Evolutionary conservation across 2,888 invertebrate genomes (phyloP).

Genomic region (Piscicola geometra): DNA sequence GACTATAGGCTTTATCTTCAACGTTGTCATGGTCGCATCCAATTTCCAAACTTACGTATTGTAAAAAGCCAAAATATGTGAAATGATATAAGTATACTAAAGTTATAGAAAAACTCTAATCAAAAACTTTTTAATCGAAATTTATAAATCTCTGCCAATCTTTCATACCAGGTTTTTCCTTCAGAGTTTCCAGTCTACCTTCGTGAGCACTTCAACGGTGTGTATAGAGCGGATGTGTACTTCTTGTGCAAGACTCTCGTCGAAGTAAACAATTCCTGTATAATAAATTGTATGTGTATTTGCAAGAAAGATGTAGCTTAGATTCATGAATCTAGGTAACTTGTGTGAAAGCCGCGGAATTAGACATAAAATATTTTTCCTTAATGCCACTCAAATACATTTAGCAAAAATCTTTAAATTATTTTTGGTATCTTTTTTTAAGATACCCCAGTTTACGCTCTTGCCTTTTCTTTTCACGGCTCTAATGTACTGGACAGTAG

Average conservation of each 20-base stretch:
- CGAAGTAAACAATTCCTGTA: no score
- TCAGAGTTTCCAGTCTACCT: constrained; percentile 47
- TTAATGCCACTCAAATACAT: no score
- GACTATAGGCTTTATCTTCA: constrained; percentile 89
- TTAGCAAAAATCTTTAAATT: not conserved
- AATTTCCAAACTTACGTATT: not conserved
- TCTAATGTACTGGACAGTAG: constrained; percentile 83
- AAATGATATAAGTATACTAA: not conserved
- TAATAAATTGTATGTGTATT: no score
- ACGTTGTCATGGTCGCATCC: constrained; percentile 75
- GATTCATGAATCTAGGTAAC: no score
- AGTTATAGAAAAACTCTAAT: not conserved
- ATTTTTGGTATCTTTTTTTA: constrained; percentile 39
- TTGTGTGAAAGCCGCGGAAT: no score
- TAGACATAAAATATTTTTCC: no score
- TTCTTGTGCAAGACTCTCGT: constrained; percentile 49
- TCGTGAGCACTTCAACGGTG: constrained; percentile 49
- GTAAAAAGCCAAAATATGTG: not conserved
- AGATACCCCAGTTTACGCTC: constrained; percentile 74
- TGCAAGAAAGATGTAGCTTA: no score
- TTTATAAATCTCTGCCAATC: not conserved
- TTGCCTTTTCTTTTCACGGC: constrained; percentile 77
- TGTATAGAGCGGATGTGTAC: constrained; percentile 50
- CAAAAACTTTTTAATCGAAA: not conserved
- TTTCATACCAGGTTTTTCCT: constrained; percentile 29